Evolutionary conservation across 2,113 vertebrate species (phyloP), one percentile per base, ranked within the genome.

Genomic region (Balaeniceps rex): DNA sequence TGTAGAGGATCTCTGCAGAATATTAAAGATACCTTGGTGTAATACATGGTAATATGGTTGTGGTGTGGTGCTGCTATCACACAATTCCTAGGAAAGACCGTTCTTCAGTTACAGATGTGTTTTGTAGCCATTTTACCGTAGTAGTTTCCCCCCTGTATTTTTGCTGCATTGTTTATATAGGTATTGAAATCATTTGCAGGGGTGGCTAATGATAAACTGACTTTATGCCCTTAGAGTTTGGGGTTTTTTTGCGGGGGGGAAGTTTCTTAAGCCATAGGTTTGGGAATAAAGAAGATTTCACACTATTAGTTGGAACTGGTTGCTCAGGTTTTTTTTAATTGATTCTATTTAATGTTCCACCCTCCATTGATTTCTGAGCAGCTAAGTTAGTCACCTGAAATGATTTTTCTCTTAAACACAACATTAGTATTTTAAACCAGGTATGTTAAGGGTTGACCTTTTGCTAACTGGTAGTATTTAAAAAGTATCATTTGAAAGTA

Each of bases 1-100:
- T 92, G 95, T 93, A 91, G 93, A 95, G 83, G 70, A 83, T 92
- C 87, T 94, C 88, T 96, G 85, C 94, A 95, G 93, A 91, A 31
- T 87, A 78, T 90, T 87, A 90, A 93, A 74, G 90, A 96, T 82
- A 77, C 93, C 85, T 94, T 90, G 91, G 69, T 92, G 83, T 93
- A 69, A 83, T n/a, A 84, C 71, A 78, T 57, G 75, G 66, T 93
- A 51, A 72, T 12, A 36, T 17, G 88, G 83, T 74, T 80, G 92
- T 74, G 93, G 91, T 94, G 92, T 88, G 88, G 91, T 90, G 83
- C 96, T 92, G 86, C 89, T 54, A 61, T 91, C 85, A 93, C 84
- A 71, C 95, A n/a, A 1, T 49, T 84, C 74, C 93, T 92, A 61
- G 77, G 64, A 90, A 71, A 95, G 91, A 33, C 78, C 31, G 0